Evolutionary conservation across 2,888 invertebrate genomes (phyloP).

Genomic region (Caenorhabditis macrosperma): DNA sequence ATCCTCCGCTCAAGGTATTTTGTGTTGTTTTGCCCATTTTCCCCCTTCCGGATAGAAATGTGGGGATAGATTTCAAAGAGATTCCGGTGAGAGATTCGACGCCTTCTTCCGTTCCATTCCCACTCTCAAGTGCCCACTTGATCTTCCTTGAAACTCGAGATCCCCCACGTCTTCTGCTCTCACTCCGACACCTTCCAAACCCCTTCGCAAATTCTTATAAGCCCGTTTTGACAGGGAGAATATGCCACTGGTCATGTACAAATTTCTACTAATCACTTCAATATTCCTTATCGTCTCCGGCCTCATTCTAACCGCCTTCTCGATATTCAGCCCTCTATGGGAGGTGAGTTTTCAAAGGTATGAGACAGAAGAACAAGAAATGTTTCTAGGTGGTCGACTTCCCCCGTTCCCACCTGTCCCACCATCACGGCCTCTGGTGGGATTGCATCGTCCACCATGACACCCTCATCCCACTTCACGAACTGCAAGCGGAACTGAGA

Average conservation of each 20-base stretch:
- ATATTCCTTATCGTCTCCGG: slow-evolving; percentile 66
- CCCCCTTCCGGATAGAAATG: not conserved
- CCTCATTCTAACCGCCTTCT: slow-evolving; percentile 66
- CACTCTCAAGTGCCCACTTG: slow-evolving; percentile 43
- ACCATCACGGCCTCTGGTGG: slow-evolving; percentile 72
- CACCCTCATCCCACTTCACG: slow-evolving; percentile 63
- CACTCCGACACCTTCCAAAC: not conserved
- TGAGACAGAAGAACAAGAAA: not conserved
- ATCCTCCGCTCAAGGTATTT: slow-evolving; percentile 4
- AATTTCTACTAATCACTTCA: slow-evolving; percentile 64
- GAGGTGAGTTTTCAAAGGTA: slow-evolving; percentile 53
- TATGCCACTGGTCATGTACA: slow-evolving; percentile 64
- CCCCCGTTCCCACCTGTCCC: slow-evolving; percentile 59
- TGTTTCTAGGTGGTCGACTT: slow-evolving; percentile 63
- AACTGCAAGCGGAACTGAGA: slow-evolving; percentile 49
- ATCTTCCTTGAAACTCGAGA: slow-evolving; percentile 45
- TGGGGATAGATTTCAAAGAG: not conserved
- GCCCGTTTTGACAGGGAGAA: not conserved
- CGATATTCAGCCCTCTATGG: slow-evolving; percentile 68
- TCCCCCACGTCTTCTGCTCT: slow-evolving; percentile 12
- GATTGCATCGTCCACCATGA: slow-evolving; percentile 68
- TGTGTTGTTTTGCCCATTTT: not conserved
- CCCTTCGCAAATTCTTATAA: not conserved
- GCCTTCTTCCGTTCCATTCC: slow-evolving; percentile 25
- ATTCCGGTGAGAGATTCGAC: not conserved